Conservation (phyloP, 2,888 invertebrate species). For the Notodonta dromedarius region DNA sequence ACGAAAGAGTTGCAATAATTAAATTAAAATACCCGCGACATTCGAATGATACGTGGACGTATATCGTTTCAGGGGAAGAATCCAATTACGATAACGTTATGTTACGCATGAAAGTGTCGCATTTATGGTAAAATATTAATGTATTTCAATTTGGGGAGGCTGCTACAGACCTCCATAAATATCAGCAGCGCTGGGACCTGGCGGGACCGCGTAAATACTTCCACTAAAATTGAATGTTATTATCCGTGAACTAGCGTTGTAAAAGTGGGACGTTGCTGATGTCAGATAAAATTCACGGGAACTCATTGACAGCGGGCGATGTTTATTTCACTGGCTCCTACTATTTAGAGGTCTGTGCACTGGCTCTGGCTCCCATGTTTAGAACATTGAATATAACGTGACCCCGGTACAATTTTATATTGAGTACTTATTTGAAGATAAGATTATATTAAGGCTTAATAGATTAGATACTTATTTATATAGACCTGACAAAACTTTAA, state of each 20-base stretch:
- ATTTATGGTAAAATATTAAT: conserved; percentile 84
- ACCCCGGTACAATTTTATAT: background rate
- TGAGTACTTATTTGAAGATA: background rate
- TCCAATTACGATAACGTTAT: conserved; percentile 83
- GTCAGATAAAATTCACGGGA: conserved; percentile 43
- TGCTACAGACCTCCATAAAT: conserved; percentile 82
- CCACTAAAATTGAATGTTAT: conserved; percentile 80
- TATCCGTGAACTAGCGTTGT: conserved; percentile 65
- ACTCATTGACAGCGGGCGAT: conserved; percentile 22
- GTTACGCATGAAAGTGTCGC: conserved; percentile 82
- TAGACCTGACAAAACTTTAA: no score
- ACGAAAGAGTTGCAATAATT: conserved; percentile 21
- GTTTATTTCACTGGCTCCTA: conserved; percentile 7
- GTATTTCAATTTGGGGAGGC: conserved; percentile 83
- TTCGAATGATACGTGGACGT: conserved; percentile 54
- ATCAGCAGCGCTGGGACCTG: conserved; percentile 70
- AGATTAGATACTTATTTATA: no score
- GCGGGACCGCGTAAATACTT: conserved; percentile 78
- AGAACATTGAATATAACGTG: no score
- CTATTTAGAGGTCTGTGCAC: no score
- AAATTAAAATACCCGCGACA: conserved; percentile 47
- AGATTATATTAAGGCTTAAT: background rate
- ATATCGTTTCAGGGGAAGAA: conserved; percentile 74
- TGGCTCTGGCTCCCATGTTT: no score
- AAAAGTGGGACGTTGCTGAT: conserved; percentile 47